A percentile compares a stretch with the other conserved stretches of the same genome.
Conservation (phyloP, 1,140 invertebrate genomes). For the Teleopsis dalmanni region DNA sequence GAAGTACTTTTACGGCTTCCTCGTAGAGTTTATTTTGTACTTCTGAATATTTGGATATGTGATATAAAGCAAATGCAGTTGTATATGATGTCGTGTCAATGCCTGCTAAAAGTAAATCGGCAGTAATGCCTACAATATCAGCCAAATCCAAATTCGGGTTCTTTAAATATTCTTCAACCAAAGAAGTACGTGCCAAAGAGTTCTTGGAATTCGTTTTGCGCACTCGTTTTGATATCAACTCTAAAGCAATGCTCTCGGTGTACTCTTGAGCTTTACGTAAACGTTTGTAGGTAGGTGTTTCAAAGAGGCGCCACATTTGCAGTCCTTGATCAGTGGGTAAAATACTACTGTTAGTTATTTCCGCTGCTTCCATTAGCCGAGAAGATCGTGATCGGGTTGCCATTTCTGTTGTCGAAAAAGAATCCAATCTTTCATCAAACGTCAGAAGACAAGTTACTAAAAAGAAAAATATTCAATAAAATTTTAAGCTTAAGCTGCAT, state of each 20-base stretch:
- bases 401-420: conserved; percentile 56
- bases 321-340: conserved; percentile 69
- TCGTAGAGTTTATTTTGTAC: conserved; percentile 64
- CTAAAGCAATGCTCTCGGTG: conserved; percentile 65
- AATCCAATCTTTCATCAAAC: conserved; percentile 58
- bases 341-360: conserved; percentile 58
- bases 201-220: conserved; percentile 16
- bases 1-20: conserved; percentile 56
- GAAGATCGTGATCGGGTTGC: conserved; percentile 53
- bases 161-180: conserved; percentile 60
- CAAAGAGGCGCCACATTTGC: conserved; percentile 62
- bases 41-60: conserved; percentile 64
- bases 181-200: conserved; percentile 32
- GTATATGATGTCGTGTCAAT: conserved; percentile 82
- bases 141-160: conserved; percentile 61
- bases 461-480: no score
- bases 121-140: conserved; percentile 72
- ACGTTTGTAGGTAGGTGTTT: conserved; percentile 66
- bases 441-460: conserved; percentile 62
- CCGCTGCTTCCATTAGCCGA: conserved; percentile 63
- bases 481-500: no score
- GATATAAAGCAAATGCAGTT: conserved; percentile 71
- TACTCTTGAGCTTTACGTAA: conserved; percentile 60
- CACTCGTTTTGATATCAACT: conserved; percentile 58
- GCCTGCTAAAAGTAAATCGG: conserved; percentile 76